Evolutionary conservation across 2,888 invertebrate genomes (phyloP), one percentile per base, ranked within the genome.

Genomic region (Athalia cordata): DNA sequence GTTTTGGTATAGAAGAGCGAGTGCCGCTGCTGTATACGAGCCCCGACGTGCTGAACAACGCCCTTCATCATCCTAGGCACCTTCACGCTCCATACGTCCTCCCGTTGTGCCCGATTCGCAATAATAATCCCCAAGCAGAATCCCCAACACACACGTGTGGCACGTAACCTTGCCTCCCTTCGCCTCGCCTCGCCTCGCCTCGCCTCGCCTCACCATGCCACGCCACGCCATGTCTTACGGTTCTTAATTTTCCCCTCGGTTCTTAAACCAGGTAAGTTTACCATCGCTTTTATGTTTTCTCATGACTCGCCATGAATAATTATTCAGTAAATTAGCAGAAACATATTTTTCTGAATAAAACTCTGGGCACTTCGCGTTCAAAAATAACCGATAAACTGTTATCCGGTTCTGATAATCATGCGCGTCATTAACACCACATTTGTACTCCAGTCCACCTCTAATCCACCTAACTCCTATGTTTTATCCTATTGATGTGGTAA

Each of bases 11-110:
- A 74, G 89, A 90, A 86, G 89, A 90, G 83, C 88, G 89, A 87
- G 88, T 89, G 86, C 89, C 89, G 86, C 87, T 90, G 87, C 89
- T 90, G 87, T 90, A 90, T 84, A 89, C 89, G 82, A 89, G 86
- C 84, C 86, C 88, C 83, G 89, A 89, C 84, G 88, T 89, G 86
- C 86, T 90, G 86, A 88, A 87, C 89, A 90, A 89, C 87, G 87
- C 89, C 85, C 87, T 90, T 83, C 89, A 90, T 87, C 89, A 88
- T 84, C 86, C 86, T 84, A 88, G 87, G 83, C 86, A 86, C 85
- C 85, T 86, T 84, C 86, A 86, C 83, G 85, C 86, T 84, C 85
- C 88, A 82, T 85, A 83, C 84, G 84, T 86, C 83, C 85, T 86
- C 80, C 84, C 86, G 80, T 82, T 85, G 82, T 84, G 84, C 84